Evolutionary conservation across 2,888 invertebrate genomes (phyloP).

Genomic region (Melanargia galathea): DNA sequence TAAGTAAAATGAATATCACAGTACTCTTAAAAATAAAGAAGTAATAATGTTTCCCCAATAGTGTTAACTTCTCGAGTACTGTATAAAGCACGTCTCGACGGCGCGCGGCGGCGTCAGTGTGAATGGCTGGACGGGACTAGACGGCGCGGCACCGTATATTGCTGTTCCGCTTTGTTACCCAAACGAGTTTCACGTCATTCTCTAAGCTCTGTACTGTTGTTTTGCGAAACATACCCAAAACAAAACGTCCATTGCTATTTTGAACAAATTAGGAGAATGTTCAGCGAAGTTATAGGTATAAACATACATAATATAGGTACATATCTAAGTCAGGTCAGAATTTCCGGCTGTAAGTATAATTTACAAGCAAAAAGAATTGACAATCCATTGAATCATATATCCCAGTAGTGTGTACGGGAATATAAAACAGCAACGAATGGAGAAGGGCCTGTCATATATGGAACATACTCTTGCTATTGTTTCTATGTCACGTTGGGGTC

Average conservation of each 20-base stretch:
- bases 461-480: slow-evolving; percentile 7
- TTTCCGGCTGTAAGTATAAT: background rate
- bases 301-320: too few relatives aligned
- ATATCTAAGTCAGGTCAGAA: background rate
- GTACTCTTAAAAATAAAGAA: background rate
- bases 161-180: slow-evolving; percentile 56
- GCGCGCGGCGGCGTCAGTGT: slow-evolving; percentile 46
- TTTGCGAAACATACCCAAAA: slow-evolving; percentile 19
- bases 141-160: slow-evolving; percentile 65
- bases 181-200: slow-evolving; percentile 47
- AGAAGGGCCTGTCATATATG: background rate
- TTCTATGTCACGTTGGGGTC: slow-evolving; percentile 8
- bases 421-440: background rate
- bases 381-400: background rate
- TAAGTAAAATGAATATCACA: background rate
- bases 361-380: background rate
- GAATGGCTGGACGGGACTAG: slow-evolving; percentile 72
- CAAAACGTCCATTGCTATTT: background rate
- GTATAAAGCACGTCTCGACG: slow-evolving; percentile 46
- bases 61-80: slow-evolving; percentile 6
- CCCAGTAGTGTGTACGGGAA: background rate
- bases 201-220: slow-evolving; percentile 26
- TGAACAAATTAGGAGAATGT: background rate
- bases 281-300: background rate
- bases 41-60: background rate